Conservation (phyloP, 2,113 vertebrate species). For the Cebus imitator region DNA sequence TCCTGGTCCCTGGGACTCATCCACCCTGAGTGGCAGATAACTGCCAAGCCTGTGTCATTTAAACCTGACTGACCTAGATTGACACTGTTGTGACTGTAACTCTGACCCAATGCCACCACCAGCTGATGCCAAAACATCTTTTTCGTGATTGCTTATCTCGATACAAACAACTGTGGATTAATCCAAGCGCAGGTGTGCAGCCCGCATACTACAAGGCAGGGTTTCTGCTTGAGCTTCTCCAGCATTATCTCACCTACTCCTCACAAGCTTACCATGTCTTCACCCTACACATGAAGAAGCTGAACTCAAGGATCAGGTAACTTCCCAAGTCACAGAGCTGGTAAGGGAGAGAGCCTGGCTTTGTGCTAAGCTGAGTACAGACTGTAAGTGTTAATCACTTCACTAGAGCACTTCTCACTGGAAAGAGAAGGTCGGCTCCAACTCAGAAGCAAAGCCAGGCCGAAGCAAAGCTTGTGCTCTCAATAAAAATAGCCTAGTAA, state of each 20-base stretch:
- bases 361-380: not conserved
- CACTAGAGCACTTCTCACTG: not conserved
- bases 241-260: not conserved
- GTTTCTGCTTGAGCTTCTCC: not conserved
- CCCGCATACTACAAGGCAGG: not conserved
- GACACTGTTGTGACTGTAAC: not conserved
- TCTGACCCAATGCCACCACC: not conserved
- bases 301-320: not conserved
- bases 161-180: not conserved
- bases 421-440: not conserved
- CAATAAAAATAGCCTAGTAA: not conserved
- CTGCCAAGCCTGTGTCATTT: not conserved
- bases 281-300: not conserved
- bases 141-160: not conserved
- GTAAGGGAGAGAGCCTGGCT: not conserved
- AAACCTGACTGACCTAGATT: not conserved
- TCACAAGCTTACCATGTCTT: not conserved
- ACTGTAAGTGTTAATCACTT: not conserved
- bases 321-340: not conserved
- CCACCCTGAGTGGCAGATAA: not conserved
- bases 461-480: not conserved
- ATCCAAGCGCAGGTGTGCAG: not conserved
- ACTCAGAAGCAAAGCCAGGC: not conserved
- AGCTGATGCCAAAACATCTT: not conserved
- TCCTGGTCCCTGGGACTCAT: not conserved